These are phyloP conservation scores for Stegophylla sp. DNA, from an alignment of 2,888 invertebrate species.

Conservation along the genomic window DNA sequence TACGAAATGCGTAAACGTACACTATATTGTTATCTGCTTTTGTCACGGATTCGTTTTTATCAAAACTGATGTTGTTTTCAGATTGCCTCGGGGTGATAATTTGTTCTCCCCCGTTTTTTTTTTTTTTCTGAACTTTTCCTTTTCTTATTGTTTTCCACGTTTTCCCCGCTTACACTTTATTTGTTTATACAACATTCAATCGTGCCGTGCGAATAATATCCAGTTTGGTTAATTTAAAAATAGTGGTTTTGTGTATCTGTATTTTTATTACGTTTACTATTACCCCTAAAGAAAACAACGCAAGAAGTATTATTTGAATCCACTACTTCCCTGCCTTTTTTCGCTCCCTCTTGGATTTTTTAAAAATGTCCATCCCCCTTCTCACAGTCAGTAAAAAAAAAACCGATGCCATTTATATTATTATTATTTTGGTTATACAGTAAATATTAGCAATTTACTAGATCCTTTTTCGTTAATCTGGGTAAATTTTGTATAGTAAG, in stretches of 20 bases:
- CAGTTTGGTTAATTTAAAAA: slow-evolving; percentile 5
- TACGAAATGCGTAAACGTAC: background rate
- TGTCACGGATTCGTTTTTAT: background rate
- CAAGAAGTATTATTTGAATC: too few relatives aligned
- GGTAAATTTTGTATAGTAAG: too few relatives aligned
- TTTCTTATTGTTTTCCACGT: background rate
- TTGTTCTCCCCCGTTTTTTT: background rate
- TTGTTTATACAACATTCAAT: background rate
- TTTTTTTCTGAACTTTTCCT: background rate
- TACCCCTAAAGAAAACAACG: background rate
- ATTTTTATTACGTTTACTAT: background rate
- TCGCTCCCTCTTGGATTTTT: too few relatives aligned
- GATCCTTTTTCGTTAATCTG: too few relatives aligned
- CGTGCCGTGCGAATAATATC: background rate
- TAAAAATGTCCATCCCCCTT: too few relatives aligned
- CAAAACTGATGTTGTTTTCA: slow-evolving; percentile 12
- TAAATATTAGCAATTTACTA: too few relatives aligned
- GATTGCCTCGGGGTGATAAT: background rate
- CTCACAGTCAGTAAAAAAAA: too few relatives aligned
- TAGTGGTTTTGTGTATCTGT: background rate
- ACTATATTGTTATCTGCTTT: background rate
- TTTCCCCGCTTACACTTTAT: background rate
- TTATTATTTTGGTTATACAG: too few relatives aligned
- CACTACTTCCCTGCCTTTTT: too few relatives aligned
- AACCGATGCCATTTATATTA: too few relatives aligned